phyloP scores from a whole-genome alignment of 64 coral and sea anemone species.

The Astreopora myriophthalma region DNA sequence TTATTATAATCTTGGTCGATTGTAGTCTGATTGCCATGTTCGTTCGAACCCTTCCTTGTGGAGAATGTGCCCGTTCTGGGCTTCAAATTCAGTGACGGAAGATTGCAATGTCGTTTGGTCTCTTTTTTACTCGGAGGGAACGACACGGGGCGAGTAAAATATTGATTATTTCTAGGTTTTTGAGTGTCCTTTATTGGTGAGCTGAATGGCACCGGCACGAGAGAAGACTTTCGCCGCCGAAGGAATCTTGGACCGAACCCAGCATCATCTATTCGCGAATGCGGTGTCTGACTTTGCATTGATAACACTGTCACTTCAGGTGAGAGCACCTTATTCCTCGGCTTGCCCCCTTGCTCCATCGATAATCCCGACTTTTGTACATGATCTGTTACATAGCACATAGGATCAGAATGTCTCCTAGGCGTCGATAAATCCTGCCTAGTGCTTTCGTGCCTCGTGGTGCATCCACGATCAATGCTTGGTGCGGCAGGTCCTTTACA shows the following conservation, averaged over 20 bases:
- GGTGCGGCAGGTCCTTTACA: constrained; percentile 1
- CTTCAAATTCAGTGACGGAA: constrained; percentile 1
- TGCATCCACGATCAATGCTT: neutral
- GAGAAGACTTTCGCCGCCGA: constrained; percentile 25
- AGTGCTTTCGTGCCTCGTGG: neutral
- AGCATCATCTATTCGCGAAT: neutral
- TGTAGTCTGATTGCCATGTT: neutral
- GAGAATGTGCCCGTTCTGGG: neutral
- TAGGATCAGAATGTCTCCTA: constrained; percentile 31
- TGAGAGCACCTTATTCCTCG: neutral
- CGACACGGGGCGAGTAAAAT: neutral
- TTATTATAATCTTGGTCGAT: neutral
- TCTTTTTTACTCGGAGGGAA: constrained; percentile 5
- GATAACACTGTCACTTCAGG: neutral
- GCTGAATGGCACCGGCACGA: constrained; percentile 6
- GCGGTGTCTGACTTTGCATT: neutral
- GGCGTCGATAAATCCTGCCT: neutral
- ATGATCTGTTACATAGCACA: neutral
- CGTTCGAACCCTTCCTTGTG: neutral
- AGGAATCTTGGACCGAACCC: neutral
- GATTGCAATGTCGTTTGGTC: neutral
- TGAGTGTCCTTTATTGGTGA: neutral
- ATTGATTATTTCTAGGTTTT: neutral
- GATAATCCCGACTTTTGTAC: neutral
- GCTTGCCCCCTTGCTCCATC: neutral